Evolutionary conservation across 2,797 vertebrate genomes (phyloP).

Genomic region (Enteromius mattozi): DNA sequence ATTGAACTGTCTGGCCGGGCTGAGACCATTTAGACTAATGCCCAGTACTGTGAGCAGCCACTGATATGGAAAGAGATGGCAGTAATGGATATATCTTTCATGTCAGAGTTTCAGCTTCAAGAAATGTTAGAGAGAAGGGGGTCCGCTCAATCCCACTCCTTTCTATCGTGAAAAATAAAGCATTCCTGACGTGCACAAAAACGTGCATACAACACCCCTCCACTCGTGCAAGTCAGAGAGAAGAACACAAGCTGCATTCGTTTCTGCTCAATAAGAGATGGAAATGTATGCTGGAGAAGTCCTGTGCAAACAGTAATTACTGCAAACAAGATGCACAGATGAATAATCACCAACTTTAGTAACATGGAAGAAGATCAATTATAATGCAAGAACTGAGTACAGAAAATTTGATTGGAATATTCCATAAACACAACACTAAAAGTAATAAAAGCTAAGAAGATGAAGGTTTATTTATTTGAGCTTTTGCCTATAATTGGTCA

Average conservation of each 20-base stretch:
- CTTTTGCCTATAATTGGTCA: not conserved
- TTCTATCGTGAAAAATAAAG: conserved; percentile 30
- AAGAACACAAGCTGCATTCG: not conserved
- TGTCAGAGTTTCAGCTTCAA: conserved; percentile 1
- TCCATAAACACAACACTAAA: conserved; percentile 23
- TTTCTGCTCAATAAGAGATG: conserved; percentile 14
- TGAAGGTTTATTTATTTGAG: conserved; percentile 10
- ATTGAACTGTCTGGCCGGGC: conserved; percentile 31
- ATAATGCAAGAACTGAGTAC: conserved; percentile 31
- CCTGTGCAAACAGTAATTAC: conserved; percentile 40
- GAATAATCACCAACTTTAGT: conserved; percentile 47
- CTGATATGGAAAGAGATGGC: conserved; percentile 31
- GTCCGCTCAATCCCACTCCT: not conserved
- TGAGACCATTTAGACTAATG: conserved; percentile 43
- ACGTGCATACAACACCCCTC: not conserved
- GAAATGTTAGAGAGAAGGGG: not conserved
- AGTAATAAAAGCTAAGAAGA: conserved; percentile 17
- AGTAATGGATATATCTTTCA: conserved; percentile 42
- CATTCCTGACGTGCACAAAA: conserved; percentile 13
- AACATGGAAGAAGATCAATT: conserved; percentile 30
- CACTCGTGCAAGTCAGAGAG: not conserved
- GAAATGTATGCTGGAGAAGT: conserved; percentile 35
- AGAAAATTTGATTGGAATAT: conserved; percentile 11
- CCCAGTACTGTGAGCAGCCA: conserved; percentile 29
- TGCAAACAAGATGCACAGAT: conserved; percentile 19